These are phyloP conservation scores for Xestia sexstrigata DNA, from an alignment of 2,888 invertebrate species.

Conservation along the genomic window DNA sequence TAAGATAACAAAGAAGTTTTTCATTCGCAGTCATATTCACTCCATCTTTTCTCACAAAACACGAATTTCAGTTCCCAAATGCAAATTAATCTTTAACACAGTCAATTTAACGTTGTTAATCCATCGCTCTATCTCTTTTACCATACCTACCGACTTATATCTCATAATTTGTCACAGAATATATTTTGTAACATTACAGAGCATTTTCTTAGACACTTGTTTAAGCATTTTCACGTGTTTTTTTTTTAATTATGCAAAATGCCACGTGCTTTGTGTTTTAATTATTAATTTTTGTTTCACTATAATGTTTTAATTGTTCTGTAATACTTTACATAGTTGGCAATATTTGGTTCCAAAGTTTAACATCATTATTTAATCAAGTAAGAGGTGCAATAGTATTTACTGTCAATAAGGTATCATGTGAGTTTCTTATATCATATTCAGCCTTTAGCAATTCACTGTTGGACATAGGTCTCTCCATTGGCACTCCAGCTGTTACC, in stretches of 20 bases:
- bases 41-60: background rate
- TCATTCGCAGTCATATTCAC: background rate
- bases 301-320: background rate
- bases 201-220: constrained; percentile 34
- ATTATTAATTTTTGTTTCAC: constrained; percentile 18
- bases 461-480: too few relatives aligned
- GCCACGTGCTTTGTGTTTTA: constrained; percentile 31
- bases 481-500: too few relatives aligned
- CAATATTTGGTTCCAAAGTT: background rate
- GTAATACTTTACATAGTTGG: background rate
- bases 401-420: background rate
- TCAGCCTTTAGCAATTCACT: background rate
- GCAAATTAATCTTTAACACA: background rate
- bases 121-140: background rate
- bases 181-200: constrained; percentile 18
- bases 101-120: background rate
- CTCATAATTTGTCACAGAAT: constrained; percentile 30
- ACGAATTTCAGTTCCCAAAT: background rate
- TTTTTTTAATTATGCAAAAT: constrained; percentile 1
- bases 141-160: constrained; percentile 3
- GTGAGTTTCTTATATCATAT: background rate
- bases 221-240: constrained; percentile 32
- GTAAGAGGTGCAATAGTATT: background rate
- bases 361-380: background rate
- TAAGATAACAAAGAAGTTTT: background rate